Evolutionary conservation across 2,113 vertebrate genomes (phyloP).

Genomic region (Hippocampus guttulatus): DNA sequence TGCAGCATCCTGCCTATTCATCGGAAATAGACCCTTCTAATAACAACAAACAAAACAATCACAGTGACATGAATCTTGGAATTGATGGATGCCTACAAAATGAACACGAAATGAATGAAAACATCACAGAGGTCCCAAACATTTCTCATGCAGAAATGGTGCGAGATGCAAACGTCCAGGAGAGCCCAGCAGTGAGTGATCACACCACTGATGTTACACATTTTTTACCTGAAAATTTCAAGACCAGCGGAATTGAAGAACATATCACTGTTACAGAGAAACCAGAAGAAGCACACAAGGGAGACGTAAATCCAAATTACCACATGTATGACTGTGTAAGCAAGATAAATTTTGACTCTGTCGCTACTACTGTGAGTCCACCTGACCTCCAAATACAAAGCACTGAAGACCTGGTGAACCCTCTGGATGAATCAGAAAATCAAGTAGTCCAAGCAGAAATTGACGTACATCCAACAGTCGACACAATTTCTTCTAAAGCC

Average conservation of each 20-base stretch:
- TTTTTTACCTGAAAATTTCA: not conserved
- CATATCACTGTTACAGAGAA: slow-evolving; percentile 6
- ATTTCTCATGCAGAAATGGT: not conserved
- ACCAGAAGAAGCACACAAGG: not conserved
- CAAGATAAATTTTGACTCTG: not conserved
- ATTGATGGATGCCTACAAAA: slow-evolving; percentile 20
- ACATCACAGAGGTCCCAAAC: not conserved
- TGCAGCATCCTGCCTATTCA: slow-evolving; percentile 9
- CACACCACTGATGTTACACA: not conserved
- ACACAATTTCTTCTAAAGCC: not conserved
- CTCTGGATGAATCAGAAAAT: not conserved
- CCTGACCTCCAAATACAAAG: slow-evolving; percentile 2
- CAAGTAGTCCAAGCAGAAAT: not conserved
- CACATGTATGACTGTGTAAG: slow-evolving; percentile 11
- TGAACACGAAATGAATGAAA: slow-evolving; percentile 4
- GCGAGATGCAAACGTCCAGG: not conserved
- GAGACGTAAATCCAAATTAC: not conserved
- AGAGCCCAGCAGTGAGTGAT: not conserved
- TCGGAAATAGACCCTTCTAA: slow-evolving; percentile 23
- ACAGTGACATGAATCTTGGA: not conserved
- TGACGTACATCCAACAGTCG: not conserved
- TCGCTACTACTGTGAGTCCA: not conserved
- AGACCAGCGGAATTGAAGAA: slow-evolving; percentile 8
- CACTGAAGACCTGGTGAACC: not conserved
- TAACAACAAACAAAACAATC: slow-evolving; percentile 9